Percentiles rank a stretch among this genome's conserved stretches.
phyloP scores from a whole-genome alignment of 2,888 invertebrate species.

The Scaptomyza polygonia region DNA sequence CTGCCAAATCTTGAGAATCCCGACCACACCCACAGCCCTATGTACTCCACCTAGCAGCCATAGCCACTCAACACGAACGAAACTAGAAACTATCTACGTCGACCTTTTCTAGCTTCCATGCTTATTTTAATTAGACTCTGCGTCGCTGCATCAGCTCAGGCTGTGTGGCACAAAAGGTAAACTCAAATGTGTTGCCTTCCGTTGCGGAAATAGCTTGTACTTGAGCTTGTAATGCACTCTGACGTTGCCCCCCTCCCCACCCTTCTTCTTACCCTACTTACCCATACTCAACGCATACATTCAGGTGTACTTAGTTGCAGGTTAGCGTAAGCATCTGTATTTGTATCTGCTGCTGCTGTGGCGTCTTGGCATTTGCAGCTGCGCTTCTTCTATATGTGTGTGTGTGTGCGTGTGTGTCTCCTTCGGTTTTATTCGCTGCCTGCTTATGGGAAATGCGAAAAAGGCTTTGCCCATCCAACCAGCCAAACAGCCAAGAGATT shows the following conservation, averaged over 20 bases:
- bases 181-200: slow-evolving; percentile 66
- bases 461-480: slow-evolving; percentile 46
- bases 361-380: slow-evolving; percentile 53
- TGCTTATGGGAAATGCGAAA: slow-evolving; percentile 69
- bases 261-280: not conserved
- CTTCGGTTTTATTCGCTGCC: slow-evolving; percentile 31
- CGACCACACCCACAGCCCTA: not conserved
- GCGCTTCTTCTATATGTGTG: slow-evolving; percentile 30
- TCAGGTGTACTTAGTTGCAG: slow-evolving; percentile 62
- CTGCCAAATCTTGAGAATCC: slow-evolving; percentile 39
- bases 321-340: slow-evolving; percentile 67
- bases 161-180: slow-evolving; percentile 55
- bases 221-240: slow-evolving; percentile 63
- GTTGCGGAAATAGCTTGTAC: slow-evolving; percentile 76
- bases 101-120: slow-evolving; percentile 65
- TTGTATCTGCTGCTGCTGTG: slow-evolving; percentile 29
- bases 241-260: slow-evolving; percentile 1
- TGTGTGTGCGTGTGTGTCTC: slow-evolving; percentile 6
- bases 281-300: slow-evolving; percentile 6
- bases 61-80: slow-evolving; percentile 3
- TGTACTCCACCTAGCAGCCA: not conserved
- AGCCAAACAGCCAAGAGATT: slow-evolving; percentile 66
- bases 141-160: slow-evolving; percentile 17
- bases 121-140: slow-evolving; percentile 75
- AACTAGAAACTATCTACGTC: slow-evolving; percentile 56